Evolutionary conservation across 2,797 vertebrate species (phyloP), one percentile per base, ranked within the genome.

Genomic region (Ataeniobius toweri): DNA sequence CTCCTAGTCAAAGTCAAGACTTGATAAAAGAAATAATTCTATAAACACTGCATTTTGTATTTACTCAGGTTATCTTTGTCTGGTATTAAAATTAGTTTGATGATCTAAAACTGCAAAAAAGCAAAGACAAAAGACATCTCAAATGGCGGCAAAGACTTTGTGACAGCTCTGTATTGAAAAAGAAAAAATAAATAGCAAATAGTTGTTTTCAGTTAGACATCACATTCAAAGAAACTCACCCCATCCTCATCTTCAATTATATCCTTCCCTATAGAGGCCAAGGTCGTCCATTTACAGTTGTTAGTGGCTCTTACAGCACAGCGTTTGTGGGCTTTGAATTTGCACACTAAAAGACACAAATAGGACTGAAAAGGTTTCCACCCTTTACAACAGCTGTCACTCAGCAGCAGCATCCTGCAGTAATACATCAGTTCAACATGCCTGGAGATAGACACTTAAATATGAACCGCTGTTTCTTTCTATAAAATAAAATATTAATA

Each of bases 301-400:
- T 99, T 99, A 31, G 95, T 98, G 84, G 98, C 98, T 92, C 98
- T 95, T 85, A 99, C 98, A 5, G 98, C 98, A 78, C 98, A 99
- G 81, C 98, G 96, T 94, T 99, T 99, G 91, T 99, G 98, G 82
- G 98, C 98, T 94, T 99, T 99, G 94, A 99, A 99, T 89, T 99
- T 99, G 90, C 98, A 99, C 79, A 99, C 98, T 99, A 85, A 71
- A 90, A 92, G 79, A 86, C 59, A 89, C 63, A 5, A 1, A 13
- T 61, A 26, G 80, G 71, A 55, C 22, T 46, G 44, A 80, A 0
- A 1, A 0, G 3, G 5, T 46, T 77, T 68, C 50, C 59, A 74
- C 10, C 26, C 77, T 53, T 16, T 51, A 50, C 18, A 77, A 8
- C 12, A 69, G 20, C 63, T 6, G 63, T 41, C 63, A 67, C 63